A percentile compares a stretch with the other conserved stretches of the same genome.
phyloP scores from a whole-genome alignment of 2,797 vertebrate species.

The Halcyon badia region DNA sequence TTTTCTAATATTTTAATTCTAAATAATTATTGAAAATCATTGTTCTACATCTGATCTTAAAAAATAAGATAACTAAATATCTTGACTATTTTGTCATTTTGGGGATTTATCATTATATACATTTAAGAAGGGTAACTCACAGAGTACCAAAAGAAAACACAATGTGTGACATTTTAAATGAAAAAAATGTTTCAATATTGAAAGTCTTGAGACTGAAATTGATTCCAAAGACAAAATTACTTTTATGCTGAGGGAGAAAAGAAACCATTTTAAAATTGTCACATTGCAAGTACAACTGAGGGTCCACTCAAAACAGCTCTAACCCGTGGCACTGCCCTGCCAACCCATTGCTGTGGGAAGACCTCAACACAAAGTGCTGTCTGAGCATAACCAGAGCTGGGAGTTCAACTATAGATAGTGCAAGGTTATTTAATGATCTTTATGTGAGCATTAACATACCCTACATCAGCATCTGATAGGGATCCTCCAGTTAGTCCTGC shows the following conservation, averaged over 20 bases:
- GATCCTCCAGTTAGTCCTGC: neutral
- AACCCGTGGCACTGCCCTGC: rapidly evolving
- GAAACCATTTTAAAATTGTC: neutral
- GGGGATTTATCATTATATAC: neutral
- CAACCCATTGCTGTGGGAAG: neutral
- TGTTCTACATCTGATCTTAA: neutral
- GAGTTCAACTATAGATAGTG: neutral
- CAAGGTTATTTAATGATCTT: neutral
- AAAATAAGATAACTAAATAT: neutral
- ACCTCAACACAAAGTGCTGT: neutral
- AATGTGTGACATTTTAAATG: neutral
- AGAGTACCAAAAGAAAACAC: neutral
- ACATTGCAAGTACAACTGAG: neutral
- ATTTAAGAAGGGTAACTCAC: neutral
- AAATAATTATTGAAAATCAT: neutral
- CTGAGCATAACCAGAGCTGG: neutral
- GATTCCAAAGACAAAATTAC: neutral
- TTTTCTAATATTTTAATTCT: neutral
- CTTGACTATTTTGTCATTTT: neutral
- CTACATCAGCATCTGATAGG: neutral
- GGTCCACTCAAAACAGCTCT: rapidly evolving
- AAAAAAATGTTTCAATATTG: neutral
- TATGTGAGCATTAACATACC: neutral
- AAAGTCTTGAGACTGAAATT: neutral
- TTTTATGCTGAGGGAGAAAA: neutral